These are phyloP conservation scores for Lamprologus callipterus DNA, from an alignment of 2,113 vertebrate species.

Conservation along the genomic window DNA sequence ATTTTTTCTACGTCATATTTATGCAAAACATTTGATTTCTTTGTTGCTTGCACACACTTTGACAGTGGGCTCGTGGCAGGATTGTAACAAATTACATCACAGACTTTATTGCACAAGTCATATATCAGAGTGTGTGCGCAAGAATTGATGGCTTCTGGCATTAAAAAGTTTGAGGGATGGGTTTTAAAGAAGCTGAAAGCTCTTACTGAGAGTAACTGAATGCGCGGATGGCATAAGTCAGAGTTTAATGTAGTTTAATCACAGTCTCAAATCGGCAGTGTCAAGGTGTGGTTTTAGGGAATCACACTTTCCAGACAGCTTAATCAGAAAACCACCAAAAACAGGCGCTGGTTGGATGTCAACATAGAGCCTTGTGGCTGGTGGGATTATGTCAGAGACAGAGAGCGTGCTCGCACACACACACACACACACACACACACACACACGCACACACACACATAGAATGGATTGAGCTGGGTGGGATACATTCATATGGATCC, in stretches of 20 bases:
- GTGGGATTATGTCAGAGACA: slow-evolving; percentile 17
- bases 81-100: neutral
- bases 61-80: neutral
- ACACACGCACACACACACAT: neutral
- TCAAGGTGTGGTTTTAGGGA: slow-evolving; percentile 19
- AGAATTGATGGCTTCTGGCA: neutral
- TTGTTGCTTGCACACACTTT: neutral
- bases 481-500: neutral
- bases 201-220: neutral
- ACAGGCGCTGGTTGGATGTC: neutral
- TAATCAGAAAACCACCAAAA: slow-evolving; percentile 22
- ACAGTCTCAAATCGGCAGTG: slow-evolving; percentile 10
- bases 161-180: neutral
- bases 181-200: neutral
- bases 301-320: neutral
- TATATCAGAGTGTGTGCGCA: neutral
- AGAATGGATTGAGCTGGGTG: neutral
- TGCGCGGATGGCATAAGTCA: neutral
- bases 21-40: neutral
- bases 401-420: neutral
- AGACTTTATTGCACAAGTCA: neutral
- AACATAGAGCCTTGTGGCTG: slow-evolving; percentile 4
- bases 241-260: neutral
- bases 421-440: neutral
- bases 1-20: neutral